phyloP scores from a whole-genome alignment of 2,797 vertebrate genomes.

The Oreortyx pictus region DNA sequence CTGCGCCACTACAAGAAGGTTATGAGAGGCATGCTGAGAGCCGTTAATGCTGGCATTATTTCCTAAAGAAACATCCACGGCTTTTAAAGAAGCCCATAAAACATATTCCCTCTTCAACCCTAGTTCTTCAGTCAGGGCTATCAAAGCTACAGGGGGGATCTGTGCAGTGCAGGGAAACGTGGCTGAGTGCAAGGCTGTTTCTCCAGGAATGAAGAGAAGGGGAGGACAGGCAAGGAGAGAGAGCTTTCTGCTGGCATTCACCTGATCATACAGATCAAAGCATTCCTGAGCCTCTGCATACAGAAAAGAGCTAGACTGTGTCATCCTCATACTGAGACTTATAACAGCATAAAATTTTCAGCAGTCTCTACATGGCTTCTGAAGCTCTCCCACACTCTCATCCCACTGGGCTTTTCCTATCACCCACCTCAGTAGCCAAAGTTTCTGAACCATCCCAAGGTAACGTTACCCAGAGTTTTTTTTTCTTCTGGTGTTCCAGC shows the following conservation, averaged over 20 bases:
- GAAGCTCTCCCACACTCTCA: not conserved
- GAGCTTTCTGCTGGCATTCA: not conserved
- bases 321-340: not conserved
- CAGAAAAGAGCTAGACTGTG: not conserved
- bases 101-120: fast-evolving
- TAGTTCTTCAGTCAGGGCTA: not conserved
- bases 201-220: not conserved
- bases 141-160: not conserved
- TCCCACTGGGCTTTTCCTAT: not conserved
- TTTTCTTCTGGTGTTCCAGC: conserved; percentile 74
- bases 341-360: not conserved
- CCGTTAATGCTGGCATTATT: not conserved
- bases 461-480: conserved; percentile 80
- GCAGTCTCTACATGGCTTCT: not conserved
- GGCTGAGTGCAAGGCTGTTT: not conserved
- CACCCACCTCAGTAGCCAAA: not conserved
- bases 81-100: not conserved
- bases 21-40: not conserved
- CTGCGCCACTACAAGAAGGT: not conserved
- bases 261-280: not conserved
- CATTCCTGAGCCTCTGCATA: fast-evolving
- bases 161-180: fast-evolving
- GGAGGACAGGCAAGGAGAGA: not conserved
- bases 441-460: not conserved
- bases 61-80: not conserved